Base-by-base conservation (phyloP, 2,888 invertebrate genomes). In the Strigamia crassipes region DNA sequence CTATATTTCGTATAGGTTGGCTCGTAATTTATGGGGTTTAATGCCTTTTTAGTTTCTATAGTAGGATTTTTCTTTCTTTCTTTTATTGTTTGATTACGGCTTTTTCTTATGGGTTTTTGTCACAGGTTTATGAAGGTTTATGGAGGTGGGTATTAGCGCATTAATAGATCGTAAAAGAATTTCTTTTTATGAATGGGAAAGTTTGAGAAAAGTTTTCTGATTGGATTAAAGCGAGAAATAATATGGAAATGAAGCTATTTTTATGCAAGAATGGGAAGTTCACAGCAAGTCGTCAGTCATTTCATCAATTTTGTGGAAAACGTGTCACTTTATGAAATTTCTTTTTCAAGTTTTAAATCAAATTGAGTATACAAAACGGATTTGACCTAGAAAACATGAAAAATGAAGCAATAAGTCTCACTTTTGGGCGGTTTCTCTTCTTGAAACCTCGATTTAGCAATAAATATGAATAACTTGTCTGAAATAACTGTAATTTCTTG, bases 251-350 rank as follows among this genome's bases (percentile, higher is more conserved):
- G 42, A 46, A 15, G 10, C 42, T 13, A 46, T 46, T 3, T 6
- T 6, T 41, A 46, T 46, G 42, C 1, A 46, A 46, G 42, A 15
- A 18, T 9, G 21, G 61, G 42, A 46, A 61, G 18, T 61, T n/a
- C 61, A 18, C 61, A 61, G 18, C 61, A 61, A 61, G 21, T 61
- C 61, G n/a, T 10, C 9, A 61, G 21, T 61, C 61, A 21, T 61
- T 61, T 61, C 61, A 61, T 61, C 61, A 61, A 46, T 61, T 61
- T 61, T 15, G 9, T 15, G 61, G 61, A 61, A 61, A 61, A 61
- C 61, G 61, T 61, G 61, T 61, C 56, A 15, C 15, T 56, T 56
- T 8, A 15, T 56, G 56, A 15, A n/a, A 56, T 10, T 10, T 8
- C 56, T 15, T n/a, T n/a, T n/a, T n/a, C n/a, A n/a, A 61, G 18